Conservation (phyloP, 1,140 invertebrate genomes). For the Nilaparvata lugens region DNA sequence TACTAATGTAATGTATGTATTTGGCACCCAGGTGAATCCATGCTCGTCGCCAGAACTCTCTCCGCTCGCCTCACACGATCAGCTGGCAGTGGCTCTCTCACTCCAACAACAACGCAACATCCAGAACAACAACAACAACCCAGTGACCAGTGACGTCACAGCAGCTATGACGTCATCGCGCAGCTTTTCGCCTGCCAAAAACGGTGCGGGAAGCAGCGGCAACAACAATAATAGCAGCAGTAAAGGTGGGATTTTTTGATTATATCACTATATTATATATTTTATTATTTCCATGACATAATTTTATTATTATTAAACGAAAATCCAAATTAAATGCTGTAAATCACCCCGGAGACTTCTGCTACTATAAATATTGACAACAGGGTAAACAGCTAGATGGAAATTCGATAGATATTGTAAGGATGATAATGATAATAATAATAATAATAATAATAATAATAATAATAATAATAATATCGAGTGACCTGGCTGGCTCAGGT, state of each 20-base stretch:
- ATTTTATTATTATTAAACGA: neutral
- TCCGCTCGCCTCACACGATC: constrained; percentile 38
- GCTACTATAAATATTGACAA: no score
- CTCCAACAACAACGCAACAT: no score
- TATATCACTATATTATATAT: neutral
- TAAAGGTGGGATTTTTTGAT: constrained; percentile 14
- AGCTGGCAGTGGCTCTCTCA: constrained; percentile 38
- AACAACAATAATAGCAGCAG: constrained; percentile 19
- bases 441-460: neutral
- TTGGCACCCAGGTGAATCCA: constrained; percentile 43
- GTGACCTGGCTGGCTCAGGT: no score
- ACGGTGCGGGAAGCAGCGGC: constrained; percentile 12
- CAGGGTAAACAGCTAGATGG: no score
- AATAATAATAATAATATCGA: neutral
- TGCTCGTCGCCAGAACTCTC: constrained; percentile 39
- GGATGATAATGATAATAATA: neutral
- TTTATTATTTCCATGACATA: constrained; percentile 20
- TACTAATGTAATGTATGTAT: no score
- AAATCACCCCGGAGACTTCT: no score
- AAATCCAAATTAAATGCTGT: no score
- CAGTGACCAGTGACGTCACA: constrained; percentile 3
- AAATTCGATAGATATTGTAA: no score
- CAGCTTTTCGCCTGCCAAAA: constrained; percentile 24
- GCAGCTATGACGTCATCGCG: constrained; percentile 20
- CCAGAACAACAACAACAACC: constrained; percentile 20